Evolutionary conservation across 2,888 invertebrate species (phyloP), one percentile per base, ranked within the genome.

Genomic region (Nephrotoma appendiculata): DNA sequence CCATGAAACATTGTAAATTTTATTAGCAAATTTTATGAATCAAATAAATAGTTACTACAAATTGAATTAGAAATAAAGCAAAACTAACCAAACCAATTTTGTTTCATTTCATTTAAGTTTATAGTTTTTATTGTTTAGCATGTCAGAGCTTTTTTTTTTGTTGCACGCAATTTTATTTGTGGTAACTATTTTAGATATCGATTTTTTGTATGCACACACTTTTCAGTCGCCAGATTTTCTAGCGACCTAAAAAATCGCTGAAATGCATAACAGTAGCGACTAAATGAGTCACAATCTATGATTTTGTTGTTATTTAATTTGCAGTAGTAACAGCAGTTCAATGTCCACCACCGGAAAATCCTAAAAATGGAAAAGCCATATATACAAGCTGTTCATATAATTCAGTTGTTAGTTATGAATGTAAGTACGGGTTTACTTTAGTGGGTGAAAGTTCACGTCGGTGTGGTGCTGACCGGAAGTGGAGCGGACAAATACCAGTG

Each of bases 331-430:
- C 96, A 92, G 98, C 99, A 89, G 98, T 98, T 89, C 96, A 98
- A 92, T 99, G 99, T 91, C 95, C 96, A 52, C 95, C 96, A 83
- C 98, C 99, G 0, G 96, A 97, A 89, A 96, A 97, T 90, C 99
- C 99, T 0, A 94, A 95, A 86, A 96, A 98, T 91, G 99, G 99
- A 85, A 96, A 96, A 90, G 98, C 98, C 87, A 95, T 98, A 88
- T 98, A 96, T 92, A 96, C 97, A 0, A 97, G 98, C 83, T 95
- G 97, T 90, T 97, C 97, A 1, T 99, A 98, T 94, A 98, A 99
- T 91, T 97, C 98, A 0, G 96, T 98, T 87, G 98, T 99, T 41
- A 96, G 96, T 86, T 99, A 99, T 92, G 97, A 98, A 90, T 99
- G 99, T 93, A 96, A 97, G 90, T 97, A 98, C 90, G 98, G 98